Conservation (phyloP, 2,113 vertebrate genomes). For the Poeciliopsis occidentalis region DNA sequence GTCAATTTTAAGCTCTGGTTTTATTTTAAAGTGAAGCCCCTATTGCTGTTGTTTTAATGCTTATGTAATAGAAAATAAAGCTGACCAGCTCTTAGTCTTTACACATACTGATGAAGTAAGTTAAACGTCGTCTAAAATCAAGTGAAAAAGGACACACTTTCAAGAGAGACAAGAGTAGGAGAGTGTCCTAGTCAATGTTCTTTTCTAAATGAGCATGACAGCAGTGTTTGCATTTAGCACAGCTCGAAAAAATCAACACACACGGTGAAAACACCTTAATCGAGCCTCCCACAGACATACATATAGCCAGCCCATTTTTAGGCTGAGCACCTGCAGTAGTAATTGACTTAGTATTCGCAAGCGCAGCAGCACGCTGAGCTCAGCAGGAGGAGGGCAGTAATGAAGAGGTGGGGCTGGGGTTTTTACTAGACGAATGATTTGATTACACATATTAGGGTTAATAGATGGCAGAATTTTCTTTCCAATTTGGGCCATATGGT, state of each 20-base stretch:
- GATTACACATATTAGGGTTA: slow-evolving; percentile 53
- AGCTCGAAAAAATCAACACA: slow-evolving; percentile 39
- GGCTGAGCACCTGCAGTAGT: slow-evolving; percentile 47
- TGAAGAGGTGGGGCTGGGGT: slow-evolving; percentile 8
- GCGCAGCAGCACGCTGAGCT: slow-evolving; percentile 33
- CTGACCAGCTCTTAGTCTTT: too few relatives aligned
- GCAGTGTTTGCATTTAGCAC: slow-evolving; percentile 12
- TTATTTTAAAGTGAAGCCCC: too few relatives aligned
- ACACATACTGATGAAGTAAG: too few relatives aligned
- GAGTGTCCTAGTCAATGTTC: too few relatives aligned
- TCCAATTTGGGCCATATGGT: slow-evolving; percentile 20
- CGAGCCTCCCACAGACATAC: slow-evolving; percentile 11
- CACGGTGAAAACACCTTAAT: slow-evolving; percentile 32
- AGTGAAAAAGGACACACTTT: background rate
- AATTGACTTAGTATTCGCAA: slow-evolving; percentile 60
- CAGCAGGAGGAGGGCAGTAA: slow-evolving; percentile 25
- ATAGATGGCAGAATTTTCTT: slow-evolving; percentile 24
- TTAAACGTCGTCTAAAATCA: too few relatives aligned
- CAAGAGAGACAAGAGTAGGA: background rate
- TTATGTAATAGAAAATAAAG: too few relatives aligned
- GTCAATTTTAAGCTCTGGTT: too few relatives aligned
- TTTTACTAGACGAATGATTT: slow-evolving; percentile 38
- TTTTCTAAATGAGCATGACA: slow-evolving; percentile 3
- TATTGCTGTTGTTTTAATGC: too few relatives aligned
- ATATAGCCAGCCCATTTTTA: slow-evolving; percentile 29